Conservation (phyloP, 2,888 invertebrate species). For the Leptopilina drosophilae region DNA sequence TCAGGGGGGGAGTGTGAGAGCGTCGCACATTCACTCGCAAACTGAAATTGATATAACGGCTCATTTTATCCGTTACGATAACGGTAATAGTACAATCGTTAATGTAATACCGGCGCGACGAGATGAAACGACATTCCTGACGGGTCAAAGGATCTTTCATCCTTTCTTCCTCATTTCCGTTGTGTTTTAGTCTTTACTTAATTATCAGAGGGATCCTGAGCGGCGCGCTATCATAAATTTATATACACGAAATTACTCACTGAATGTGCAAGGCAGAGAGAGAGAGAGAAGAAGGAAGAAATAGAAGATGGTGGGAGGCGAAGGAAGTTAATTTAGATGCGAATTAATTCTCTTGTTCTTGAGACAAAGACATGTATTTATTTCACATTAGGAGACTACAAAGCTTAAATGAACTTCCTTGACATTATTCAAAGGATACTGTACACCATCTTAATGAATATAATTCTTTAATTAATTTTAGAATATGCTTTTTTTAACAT, state of each 20-base stretch:
- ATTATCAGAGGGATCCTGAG: conserved; percentile 19
- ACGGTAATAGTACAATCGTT: conserved; percentile 51
- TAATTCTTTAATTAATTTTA: background rate
- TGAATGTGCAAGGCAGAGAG: background rate
- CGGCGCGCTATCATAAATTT: conserved; percentile 29
- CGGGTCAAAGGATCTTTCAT: conserved; percentile 42
- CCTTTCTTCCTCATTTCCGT: conserved; percentile 27
- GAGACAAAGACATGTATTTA: conserved; percentile 15
- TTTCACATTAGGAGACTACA: background rate
- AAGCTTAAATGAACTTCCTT: conserved; percentile 10
- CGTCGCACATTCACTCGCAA: conserved; percentile 29
- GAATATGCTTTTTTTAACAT: background rate
- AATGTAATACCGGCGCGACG: conserved; percentile 47
- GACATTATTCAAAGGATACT: background rate
- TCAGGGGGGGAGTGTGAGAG: conserved; percentile 41
- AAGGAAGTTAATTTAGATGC: conserved; percentile 15
- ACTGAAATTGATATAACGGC: conserved; percentile 42
- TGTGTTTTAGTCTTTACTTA: conserved; percentile 12
- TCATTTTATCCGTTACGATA: conserved; percentile 47
- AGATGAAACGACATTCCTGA: conserved; percentile 49
- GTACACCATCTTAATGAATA: background rate
- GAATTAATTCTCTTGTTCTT: conserved; percentile 1
- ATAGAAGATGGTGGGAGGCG: too few relatives aligned
- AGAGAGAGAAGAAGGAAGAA: background rate
- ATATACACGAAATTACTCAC: conserved; percentile 21